These are phyloP conservation scores for Lophochroa leadbeateri DNA, from an alignment of 2,113 vertebrate species.

Conservation along the genomic window DNA sequence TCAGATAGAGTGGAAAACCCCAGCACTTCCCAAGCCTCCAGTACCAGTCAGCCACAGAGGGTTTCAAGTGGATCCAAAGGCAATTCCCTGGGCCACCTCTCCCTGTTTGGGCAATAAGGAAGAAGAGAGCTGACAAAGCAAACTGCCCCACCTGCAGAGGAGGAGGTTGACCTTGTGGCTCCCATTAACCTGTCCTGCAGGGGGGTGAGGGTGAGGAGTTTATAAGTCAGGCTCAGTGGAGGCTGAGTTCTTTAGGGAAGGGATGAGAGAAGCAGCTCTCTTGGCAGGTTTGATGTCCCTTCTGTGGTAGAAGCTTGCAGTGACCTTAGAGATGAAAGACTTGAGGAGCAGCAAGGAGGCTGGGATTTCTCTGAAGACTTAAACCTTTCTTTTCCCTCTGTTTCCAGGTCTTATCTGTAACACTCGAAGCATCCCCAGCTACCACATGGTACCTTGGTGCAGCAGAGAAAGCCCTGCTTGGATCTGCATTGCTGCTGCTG, in stretches of 20 bases:
- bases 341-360: neutral
- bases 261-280: neutral
- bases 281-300: rapidly evolving
- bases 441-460: rapidly evolving
- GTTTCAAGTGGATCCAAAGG: neutral
- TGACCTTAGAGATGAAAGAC: neutral
- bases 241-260: rapidly evolving
- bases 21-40: neutral
- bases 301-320: neutral
- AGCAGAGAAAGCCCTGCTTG: neutral
- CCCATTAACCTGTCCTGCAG: neutral
- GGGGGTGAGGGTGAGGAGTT: neutral
- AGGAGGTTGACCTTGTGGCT: neutral
- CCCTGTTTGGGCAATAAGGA: neutral
- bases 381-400: rapidly evolving
- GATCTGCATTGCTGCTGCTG: rapidly evolving
- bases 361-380: neutral
- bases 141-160: neutral
- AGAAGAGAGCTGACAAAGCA: neutral
- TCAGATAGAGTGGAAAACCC: neutral
- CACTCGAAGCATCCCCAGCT: neutral
- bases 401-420: neutral
- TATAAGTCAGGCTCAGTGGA: neutral
- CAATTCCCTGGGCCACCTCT: neutral
- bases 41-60: too few species aligned